Percentiles rank a stretch among this genome's conserved stretches.
phyloP scores from a whole-genome alignment of 2,797 vertebrate species.

The Podarcis siculus region DNA sequence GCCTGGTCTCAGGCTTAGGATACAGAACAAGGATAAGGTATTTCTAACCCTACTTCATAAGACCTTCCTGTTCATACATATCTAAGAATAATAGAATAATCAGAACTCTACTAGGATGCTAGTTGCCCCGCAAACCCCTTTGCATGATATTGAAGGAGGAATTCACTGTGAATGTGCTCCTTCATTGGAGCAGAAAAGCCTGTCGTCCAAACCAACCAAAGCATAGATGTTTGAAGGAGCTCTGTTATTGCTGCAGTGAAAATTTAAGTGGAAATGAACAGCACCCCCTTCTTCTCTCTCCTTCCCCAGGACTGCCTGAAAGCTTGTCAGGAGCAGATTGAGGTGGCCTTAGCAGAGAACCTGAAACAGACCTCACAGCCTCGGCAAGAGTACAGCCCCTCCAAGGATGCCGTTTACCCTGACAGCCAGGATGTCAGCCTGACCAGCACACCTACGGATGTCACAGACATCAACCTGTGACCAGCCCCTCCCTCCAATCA shows the following conservation, averaged over 20 bases:
- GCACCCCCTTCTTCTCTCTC: background rate
- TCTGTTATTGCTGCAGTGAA: background rate
- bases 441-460: slow-evolving; percentile 80
- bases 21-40: background rate
- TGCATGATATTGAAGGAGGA: background rate
- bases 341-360: slow-evolving; percentile 80
- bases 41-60: background rate
- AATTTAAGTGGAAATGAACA: background rate
- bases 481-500: background rate
- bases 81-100: background rate
- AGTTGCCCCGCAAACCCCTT: background rate
- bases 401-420: slow-evolving; percentile 70
- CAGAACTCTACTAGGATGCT: background rate
- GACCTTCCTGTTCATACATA: background rate
- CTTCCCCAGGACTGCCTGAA: slow-evolving; percentile 82
- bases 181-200: background rate
- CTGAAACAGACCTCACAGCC: slow-evolving; percentile 75
- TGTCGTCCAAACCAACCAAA: background rate
- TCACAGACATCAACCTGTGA: slow-evolving; percentile 81
- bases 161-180: background rate
- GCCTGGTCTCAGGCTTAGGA: background rate
- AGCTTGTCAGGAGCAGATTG: slow-evolving; percentile 84
- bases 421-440: slow-evolving; percentile 71
- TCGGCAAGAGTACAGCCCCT: slow-evolving; percentile 58
- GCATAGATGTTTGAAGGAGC: background rate